A percentile compares a stretch with the other conserved stretches of the same genome.
Evolutionary conservation across 2,113 vertebrate species (phyloP).

Genomic region (Paramormyrops kingsleyae): DNA sequence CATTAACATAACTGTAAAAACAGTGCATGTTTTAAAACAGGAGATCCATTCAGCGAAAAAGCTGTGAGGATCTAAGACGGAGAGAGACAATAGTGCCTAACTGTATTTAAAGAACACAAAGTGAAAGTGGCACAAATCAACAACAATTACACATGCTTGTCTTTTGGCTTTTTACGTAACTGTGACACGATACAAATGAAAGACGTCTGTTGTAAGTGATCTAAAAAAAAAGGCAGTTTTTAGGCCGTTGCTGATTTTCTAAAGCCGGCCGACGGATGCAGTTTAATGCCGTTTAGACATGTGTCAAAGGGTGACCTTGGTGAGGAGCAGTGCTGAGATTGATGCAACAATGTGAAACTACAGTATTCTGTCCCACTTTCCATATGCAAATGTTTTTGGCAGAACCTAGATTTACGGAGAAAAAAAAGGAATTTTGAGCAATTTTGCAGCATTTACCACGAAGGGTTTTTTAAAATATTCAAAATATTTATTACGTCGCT

Average conservation of each 20-base stretch:
- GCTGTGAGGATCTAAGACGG: not conserved
- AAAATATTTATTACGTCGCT: not conserved
- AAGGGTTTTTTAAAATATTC: not conserved
- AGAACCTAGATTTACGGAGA: not conserved
- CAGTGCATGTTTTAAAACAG: not conserved
- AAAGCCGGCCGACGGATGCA: not conserved
- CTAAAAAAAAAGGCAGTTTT: not conserved
- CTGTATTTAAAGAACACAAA: not conserved
- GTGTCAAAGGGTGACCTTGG: slow-evolving; percentile 14
- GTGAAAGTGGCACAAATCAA: not conserved
- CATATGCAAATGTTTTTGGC: not conserved
- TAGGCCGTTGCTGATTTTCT: not conserved
- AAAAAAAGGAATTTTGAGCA: not conserved
- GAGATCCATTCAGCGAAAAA: not conserved
- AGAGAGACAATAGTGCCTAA: not conserved
- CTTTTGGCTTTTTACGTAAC: not conserved
- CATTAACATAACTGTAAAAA: not conserved
- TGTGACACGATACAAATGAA: not conserved
- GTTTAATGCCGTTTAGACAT: not conserved
- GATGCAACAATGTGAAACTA: slow-evolving; percentile 8
- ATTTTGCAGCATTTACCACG: not conserved
- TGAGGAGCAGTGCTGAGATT: not conserved
- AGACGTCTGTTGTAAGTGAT: not conserved
- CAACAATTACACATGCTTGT: too few species aligned
- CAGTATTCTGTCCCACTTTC: slow-evolving; percentile 6